phyloP scores from a whole-genome alignment of 2,888 invertebrate genomes.

The Allolobophora icterica region DNA sequence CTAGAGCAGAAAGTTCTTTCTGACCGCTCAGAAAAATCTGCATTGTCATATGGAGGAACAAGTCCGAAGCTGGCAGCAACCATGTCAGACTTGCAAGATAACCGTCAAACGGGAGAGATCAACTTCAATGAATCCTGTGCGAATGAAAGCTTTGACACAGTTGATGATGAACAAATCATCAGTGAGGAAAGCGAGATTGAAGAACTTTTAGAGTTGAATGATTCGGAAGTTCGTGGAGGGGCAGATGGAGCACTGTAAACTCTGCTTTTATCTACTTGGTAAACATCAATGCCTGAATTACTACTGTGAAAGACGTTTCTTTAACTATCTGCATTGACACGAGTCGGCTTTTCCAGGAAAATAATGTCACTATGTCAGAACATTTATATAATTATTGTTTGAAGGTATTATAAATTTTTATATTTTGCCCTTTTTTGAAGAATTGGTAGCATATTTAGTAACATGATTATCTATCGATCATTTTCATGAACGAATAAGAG shows the following conservation, averaged over 20 bases:
- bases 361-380: background rate
- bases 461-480: background rate
- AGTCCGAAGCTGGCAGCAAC: background rate
- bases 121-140: background rate
- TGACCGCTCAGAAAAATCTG: background rate
- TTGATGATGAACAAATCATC: background rate
- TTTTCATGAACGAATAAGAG: background rate
- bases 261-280: background rate
- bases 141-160: background rate
- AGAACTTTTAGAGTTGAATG: slow-evolving; percentile 33
- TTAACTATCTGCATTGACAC: background rate
- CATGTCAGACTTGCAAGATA: slow-evolving; percentile 30
- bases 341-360: background rate
- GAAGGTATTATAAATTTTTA: background rate
- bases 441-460: background rate
- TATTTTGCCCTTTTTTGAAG: background rate
- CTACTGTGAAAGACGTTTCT: no score
- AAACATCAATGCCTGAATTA: background rate
- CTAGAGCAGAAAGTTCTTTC: background rate
- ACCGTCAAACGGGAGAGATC: background rate
- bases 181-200: slow-evolving; percentile 37
- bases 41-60: background rate
- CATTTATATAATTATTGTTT: background rate
- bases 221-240: background rate
- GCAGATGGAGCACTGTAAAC: slow-evolving; percentile 1